Evolutionary conservation across 1,140 invertebrate species (phyloP), one percentile per base, ranked within the genome.

Genomic region (Drosophila mayri): DNA sequence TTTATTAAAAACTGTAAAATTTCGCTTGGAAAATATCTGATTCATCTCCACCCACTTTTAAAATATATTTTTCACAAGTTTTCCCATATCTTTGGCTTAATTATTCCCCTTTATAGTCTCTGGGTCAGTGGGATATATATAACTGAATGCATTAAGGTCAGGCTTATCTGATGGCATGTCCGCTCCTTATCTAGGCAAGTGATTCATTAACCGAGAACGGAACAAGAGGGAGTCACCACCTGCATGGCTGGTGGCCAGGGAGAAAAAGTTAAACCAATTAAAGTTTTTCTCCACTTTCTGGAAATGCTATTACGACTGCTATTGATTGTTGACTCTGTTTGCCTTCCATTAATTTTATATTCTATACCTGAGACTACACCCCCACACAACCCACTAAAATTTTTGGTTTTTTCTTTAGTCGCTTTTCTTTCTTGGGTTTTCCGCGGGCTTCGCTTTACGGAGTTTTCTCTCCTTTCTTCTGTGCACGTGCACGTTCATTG

Each of bases 311-410:
- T 47, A 47, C 47, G 35, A 63, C 32, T 44, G 46, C 67, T 35
- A 60, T 72, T 60, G 70, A 73, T 60, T 72, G 66, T 40, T 35
- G 63, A 50, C 41, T 46, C 41, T 55, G 64, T 60, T 43, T 73
- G 70, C 44, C 22, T 60, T 73, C 52, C 70, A 73, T 73, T 73
- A 73, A 73, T 73, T 73, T 73, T 72, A 41, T 73, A 71, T 72
- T 72, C 52, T 57, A 72, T 72, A 72, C 67, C 67, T 50, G 52
- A 43, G 30, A 72, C 67, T 60, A 44, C 46, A 20, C 9, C 46
- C 0, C 1, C 14, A 32, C 10, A 18, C 18, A 18, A 1, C 49
- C 22, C n/a, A 18, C 46, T 54, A 35, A 8, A 22, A 25, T 5
- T 35, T 50, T 50, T 12, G 12, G 30, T 6, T 10, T 71, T 70